Evolutionary conservation across 2,797 vertebrate genomes (phyloP), one percentile per base, ranked within the genome.

Genomic region (Alosa sapidissima): DNA sequence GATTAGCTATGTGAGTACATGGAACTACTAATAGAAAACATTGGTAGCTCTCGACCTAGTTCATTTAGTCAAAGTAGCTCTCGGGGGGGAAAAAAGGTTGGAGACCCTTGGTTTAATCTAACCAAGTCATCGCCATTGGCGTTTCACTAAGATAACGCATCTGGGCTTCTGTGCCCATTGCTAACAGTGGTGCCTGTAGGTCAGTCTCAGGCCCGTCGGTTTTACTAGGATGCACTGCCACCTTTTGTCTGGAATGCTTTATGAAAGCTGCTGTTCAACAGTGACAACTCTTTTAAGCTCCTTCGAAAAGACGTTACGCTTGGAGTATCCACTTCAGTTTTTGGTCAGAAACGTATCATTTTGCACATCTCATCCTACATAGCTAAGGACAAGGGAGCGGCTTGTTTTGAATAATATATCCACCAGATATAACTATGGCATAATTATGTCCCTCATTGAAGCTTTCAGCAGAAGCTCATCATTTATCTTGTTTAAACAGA

Each of bases 241-340:
- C 54, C 85, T 84, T 49, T 83, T 87, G 84, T 81, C 83, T 55
- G 62, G 48, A 87, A 84, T 84, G 60, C 54, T 36, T 6, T 45
- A 19, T 36, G 11, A 41, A 65, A 65, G 24, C 62, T 65, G 28
- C 62, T 33, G 19, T n/a, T 58, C 19, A 65, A 75, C 16, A 41
- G 14, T 75, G 33, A 65, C n/a, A 65, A 11, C 1, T 28, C 7
- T 24, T 65, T 28, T 28, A 10, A 62, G 19, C 7, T 72, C 2
- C 1, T 52, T 10, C 0, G 49, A 51, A 51, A 72, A 72, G 24
- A 3, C 33, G 3, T 55, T 19, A 5, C 54, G 16, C 16, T 55
- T 41, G 41, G 16, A 21, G 4, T 3, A 5, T 4, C 2, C 28
- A 33, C 24, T 24, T 33, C 51, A 10, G 8, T 68, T 45, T 75